A percentile compares a stretch with the other conserved stretches of the same genome.
These are phyloP conservation scores for Paramisgurnus dabryanus DNA, from an alignment of 2,113 vertebrate genomes.

Conservation along the genomic window DNA sequence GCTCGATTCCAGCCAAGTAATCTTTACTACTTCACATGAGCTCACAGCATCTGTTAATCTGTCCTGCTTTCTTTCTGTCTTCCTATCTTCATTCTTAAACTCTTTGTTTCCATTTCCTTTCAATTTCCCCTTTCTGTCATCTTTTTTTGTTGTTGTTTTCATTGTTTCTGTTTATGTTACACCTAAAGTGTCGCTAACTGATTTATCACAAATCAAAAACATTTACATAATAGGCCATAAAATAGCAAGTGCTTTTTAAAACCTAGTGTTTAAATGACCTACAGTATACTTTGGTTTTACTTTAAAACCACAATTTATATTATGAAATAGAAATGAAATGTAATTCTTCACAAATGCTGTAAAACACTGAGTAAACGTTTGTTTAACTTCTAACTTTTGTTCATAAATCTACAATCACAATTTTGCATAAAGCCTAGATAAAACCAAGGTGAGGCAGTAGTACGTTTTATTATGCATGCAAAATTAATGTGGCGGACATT, in stretches of 20 bases:
- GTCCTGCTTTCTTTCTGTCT: slow-evolving; percentile 67
- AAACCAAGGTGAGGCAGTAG: background rate
- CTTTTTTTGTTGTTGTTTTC: slow-evolving; percentile 17
- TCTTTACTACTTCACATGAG: slow-evolving; percentile 92
- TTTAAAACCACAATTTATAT: no score
- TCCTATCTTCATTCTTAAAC: slow-evolving; percentile 47
- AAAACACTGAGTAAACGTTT: background rate
- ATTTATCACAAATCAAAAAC: background rate
- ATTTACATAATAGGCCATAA: background rate
- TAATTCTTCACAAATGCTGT: background rate
- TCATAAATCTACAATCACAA: background rate
- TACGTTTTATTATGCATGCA: background rate
- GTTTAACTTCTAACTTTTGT: background rate
- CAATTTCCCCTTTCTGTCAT: slow-evolving; percentile 23
- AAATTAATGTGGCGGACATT: background rate
- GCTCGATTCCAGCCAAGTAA: slow-evolving; percentile 99
- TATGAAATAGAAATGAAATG: no score
- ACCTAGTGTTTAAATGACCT: background rate
- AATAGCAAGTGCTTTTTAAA: slow-evolving; percentile 6
- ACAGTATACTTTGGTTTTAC: background rate
- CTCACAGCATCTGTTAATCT: slow-evolving; percentile 88
- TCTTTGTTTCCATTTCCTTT: slow-evolving; percentile 20
- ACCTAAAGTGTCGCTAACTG: background rate
- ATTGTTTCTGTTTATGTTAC: background rate
- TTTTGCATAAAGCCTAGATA: background rate